phyloP scores from a whole-genome alignment of 2,888 invertebrate genomes.

The Cantharis nigra region DNA sequence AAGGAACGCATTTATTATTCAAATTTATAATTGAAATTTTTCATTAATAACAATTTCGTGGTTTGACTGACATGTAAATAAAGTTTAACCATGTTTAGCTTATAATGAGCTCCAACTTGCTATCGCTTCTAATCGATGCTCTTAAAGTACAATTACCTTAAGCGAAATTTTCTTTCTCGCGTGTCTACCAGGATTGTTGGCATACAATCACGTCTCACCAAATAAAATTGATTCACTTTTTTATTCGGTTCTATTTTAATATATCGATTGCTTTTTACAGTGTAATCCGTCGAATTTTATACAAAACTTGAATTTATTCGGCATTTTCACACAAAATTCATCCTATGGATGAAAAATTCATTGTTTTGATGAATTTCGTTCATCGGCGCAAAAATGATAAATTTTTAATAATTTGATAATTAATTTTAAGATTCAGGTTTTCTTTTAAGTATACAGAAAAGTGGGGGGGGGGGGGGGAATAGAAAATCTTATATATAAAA shows the following conservation, averaged over 20 bases:
- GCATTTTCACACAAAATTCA: too few relatives aligned
- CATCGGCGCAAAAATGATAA: too few relatives aligned
- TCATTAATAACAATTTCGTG: conserved; percentile 5
- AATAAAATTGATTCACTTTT: not conserved
- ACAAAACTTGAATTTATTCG: too few relatives aligned
- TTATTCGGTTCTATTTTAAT: not conserved
- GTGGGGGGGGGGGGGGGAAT: too few relatives aligned
- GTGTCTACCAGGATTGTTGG: not conserved
- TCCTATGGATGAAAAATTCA: too few relatives aligned
- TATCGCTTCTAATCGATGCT: not conserved
- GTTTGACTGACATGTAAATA: conserved; percentile 13
- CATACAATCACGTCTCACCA: not conserved
- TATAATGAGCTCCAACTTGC: conserved; percentile 8
- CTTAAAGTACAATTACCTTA: not conserved
- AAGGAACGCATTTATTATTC: conserved; percentile 7
- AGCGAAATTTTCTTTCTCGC: not conserved
- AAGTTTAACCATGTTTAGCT: conserved; percentile 10
- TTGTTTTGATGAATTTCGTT: too few relatives aligned
- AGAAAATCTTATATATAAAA: too few relatives aligned
- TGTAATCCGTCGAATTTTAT: too few relatives aligned
- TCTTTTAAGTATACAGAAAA: too few relatives aligned
- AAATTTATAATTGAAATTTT: conserved; percentile 16
- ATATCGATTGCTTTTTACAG: not conserved
- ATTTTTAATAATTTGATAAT: too few relatives aligned
- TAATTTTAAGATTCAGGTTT: too few relatives aligned